Evolutionary conservation across 2,888 invertebrate species (phyloP).

Genomic region (Amiota mariae): DNA sequence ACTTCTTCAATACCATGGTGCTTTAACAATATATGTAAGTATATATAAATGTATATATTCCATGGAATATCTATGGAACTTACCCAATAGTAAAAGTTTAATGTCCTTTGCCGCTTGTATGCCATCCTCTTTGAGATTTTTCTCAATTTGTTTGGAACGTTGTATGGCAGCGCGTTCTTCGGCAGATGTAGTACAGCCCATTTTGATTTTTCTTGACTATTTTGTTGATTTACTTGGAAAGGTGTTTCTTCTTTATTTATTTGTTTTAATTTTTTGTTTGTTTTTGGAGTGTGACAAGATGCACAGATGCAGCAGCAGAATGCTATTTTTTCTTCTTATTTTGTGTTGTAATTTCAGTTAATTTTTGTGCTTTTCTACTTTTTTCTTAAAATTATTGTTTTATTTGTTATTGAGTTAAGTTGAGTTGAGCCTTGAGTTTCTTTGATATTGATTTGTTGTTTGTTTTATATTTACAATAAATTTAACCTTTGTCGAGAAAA

Average conservation of each 20-base stretch:
- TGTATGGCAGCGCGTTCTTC: conserved; percentile 99
- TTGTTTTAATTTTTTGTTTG: conserved; percentile 35
- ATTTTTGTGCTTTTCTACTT: conserved; percentile 34
- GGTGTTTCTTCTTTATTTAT: conserved; percentile 32
- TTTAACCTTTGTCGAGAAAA: too few species aligned
- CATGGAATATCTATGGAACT: too few species aligned
- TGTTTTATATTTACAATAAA: too few species aligned
- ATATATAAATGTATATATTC: too few species aligned
- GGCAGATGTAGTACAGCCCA: conserved; percentile 99
- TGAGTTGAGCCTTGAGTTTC: too few species aligned
- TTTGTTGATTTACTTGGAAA: conserved; percentile 31
- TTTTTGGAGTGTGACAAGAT: conserved; percentile 38
- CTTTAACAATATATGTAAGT: too few species aligned
- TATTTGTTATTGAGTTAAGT: conserved; percentile 27
- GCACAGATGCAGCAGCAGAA: conserved; percentile 49
- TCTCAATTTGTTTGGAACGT: conserved; percentile 97
- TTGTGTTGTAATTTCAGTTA: conserved; percentile 39
- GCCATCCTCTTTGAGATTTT: conserved; percentile 98
- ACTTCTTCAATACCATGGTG: too few species aligned
- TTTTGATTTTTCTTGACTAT: conserved; percentile 71
- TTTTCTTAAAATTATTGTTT: conserved; percentile 34
- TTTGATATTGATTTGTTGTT: background rate
- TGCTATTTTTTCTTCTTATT: conserved; percentile 39
- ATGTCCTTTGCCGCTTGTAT: conserved; percentile 99
- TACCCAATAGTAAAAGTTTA: conserved; percentile 97